Percentiles rank a stretch among this genome's conserved stretches.
These are phyloP conservation scores for Caenorhabditis parvicauda DNA, from an alignment of 2,888 invertebrate genomes.

Conservation along the genomic window DNA sequence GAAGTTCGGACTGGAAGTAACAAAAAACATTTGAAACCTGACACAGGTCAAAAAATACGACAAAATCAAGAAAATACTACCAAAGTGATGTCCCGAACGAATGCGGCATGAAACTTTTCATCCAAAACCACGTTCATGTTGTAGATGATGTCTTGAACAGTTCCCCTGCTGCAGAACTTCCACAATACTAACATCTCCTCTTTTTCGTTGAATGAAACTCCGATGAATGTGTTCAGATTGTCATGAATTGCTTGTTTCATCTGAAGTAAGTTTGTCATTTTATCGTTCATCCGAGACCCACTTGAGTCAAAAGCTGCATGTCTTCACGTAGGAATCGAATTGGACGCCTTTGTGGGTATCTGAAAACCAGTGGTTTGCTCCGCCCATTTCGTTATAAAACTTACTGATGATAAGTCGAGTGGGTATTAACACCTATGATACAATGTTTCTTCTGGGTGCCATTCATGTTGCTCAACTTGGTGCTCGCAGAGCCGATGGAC, in stretches of 20 bases:
- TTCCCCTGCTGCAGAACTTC: constrained; percentile 61
- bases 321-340: constrained; percentile 50
- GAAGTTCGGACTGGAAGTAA: no score
- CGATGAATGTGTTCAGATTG: constrained; percentile 94
- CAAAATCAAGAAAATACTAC: constrained; percentile 11
- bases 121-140: constrained; percentile 96
- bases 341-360: constrained; percentile 55
- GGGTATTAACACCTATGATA: constrained; percentile 57
- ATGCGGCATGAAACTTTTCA: constrained; percentile 91
- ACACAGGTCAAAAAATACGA: no score
- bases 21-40: background rate
- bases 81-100: constrained; percentile 88
- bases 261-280: no score
- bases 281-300: constrained; percentile 1
- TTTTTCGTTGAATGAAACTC: constrained; percentile 65
- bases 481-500: constrained; percentile 52
- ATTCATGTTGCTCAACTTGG: constrained; percentile 54
- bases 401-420: constrained; percentile 58
- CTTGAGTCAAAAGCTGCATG: constrained; percentile 43
- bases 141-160: constrained; percentile 81
- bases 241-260: constrained; percentile 89
- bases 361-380: background rate
- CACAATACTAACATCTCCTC: constrained; percentile 58
- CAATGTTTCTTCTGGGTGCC: constrained; percentile 54
- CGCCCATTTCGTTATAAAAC: no score